Evolutionary conservation across 2,797 vertebrate species (phyloP), one percentile per base, ranked within the genome.

Genomic region (Anableps anableps): DNA sequence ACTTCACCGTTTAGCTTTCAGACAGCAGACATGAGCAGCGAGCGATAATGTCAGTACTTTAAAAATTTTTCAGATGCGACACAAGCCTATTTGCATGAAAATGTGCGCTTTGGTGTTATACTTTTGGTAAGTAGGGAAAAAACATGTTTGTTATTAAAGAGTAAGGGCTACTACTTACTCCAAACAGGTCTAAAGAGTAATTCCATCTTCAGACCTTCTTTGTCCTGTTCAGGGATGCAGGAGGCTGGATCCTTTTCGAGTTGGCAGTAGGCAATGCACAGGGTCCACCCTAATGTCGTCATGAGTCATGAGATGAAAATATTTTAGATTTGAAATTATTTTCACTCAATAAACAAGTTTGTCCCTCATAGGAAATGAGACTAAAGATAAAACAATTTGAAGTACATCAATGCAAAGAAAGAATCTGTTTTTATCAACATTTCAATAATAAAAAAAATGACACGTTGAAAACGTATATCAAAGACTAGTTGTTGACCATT

Each of bases 1-100:
- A 92, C 88, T 91, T 91, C 82, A 83, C 82, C 82, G 58, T 91
- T 90, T 89, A 85, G 84, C 86, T 89, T 47, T 86, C 45, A 90
- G 91, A 92, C 80, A 78, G 82, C 89, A 85, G 84, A 80, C 82
- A 50, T 77, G 51, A 80, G 51, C 84, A 70, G 34, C 78, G 72
- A 85, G 80, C 68, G 81, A 85, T 81, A 81, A 85, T 90, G 80
- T 77, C 82, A 80, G 84, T 79, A 82, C 89, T 93, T 91, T 76
- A 89, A 89, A 92, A 86, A 91, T 91, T 89, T 83, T 77, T 82
- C 85, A 72, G 81, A 89, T 85, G 88, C 78, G 86, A 83, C 88
- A 79, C 68, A 0, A 50, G 82, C 47, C 82, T 78, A 90, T 93
- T 90, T 93, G 83, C 82, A 88, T 92, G 77, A 76, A 90, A 92